phyloP scores from a whole-genome alignment of 2,113 vertebrate genomes.

The Calypte anna region DNA sequence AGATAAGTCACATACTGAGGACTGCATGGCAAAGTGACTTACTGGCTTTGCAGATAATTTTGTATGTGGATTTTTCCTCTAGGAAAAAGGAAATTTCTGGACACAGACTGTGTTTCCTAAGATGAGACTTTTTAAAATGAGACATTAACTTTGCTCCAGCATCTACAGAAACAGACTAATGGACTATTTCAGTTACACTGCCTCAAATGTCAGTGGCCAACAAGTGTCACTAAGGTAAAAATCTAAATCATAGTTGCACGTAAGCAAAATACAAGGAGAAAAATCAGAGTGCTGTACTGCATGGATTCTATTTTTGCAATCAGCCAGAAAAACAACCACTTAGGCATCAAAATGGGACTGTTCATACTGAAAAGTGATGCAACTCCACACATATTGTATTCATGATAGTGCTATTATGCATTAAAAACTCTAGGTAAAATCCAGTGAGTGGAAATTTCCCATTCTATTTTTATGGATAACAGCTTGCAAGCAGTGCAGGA shows the following conservation, averaged over 20 bases:
- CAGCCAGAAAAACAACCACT: constrained; percentile 7
- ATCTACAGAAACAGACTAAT: neutral
- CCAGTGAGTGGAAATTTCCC: constrained; percentile 3
- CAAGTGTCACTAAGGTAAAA: neutral
- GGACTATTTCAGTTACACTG: neutral
- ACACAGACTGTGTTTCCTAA: neutral
- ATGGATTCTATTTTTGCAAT: neutral
- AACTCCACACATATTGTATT: neutral
- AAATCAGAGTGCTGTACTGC: neutral
- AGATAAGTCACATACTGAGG: neutral
- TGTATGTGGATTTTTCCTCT: neutral
- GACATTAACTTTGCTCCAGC: neutral
- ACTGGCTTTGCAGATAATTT: neutral
- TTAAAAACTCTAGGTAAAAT: neutral
- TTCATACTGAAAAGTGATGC: constrained; percentile 18
- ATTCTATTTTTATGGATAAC: neutral
- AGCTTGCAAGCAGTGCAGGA: neutral
- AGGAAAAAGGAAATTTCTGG: neutral
- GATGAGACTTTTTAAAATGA: neutral
- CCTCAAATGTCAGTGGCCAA: neutral
- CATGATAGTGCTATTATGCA: neutral
- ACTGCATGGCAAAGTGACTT: neutral
- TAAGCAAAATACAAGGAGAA: neutral
- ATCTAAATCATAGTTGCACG: neutral
- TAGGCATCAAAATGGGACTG: neutral